These are phyloP conservation scores for Ondatra zibethicus DNA, from an alignment of 2,113 vertebrate genomes.

Conservation along the genomic window DNA sequence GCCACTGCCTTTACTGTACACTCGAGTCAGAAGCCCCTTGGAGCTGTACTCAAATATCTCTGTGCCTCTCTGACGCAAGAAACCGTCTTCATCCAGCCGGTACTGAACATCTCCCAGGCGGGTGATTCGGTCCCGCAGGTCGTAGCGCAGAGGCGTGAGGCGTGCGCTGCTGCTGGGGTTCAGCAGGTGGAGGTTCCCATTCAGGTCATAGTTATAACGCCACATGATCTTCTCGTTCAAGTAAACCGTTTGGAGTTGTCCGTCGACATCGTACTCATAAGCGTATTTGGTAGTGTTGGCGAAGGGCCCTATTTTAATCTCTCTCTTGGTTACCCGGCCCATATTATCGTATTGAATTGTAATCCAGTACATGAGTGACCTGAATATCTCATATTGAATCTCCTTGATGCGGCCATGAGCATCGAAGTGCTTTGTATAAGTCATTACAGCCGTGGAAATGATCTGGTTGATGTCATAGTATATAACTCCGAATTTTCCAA, in stretches of 20 bases:
- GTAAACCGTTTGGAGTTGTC: slow-evolving; percentile 97
- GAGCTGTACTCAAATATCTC: slow-evolving; percentile 99
- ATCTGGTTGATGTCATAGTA: slow-evolving; percentile 99
- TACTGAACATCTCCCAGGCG: slow-evolving; percentile 98
- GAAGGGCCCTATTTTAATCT: slow-evolving; percentile 98
- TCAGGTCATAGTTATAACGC: slow-evolving; percentile 99
- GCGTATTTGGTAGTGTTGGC: slow-evolving; percentile 98
- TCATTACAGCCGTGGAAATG: slow-evolving; percentile 99
- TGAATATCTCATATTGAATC: slow-evolving; percentile 98
- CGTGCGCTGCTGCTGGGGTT: slow-evolving; percentile 95
- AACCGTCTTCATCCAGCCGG: slow-evolving; percentile 96
- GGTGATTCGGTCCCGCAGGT: slow-evolving; percentile 97
- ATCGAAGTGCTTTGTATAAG: slow-evolving; percentile 98
- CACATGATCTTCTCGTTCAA: slow-evolving; percentile 98
- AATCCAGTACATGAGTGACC: slow-evolving; percentile 99
- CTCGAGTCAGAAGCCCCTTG: slow-evolving; percentile 95
- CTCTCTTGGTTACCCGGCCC: slow-evolving; percentile 94
- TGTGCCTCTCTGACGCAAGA: slow-evolving; percentile 95
- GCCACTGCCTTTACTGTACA: slow-evolving; percentile 97
- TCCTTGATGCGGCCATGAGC: slow-evolving; percentile 97
- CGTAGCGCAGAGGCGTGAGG: slow-evolving; percentile 94
- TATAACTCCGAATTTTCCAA: slow-evolving; percentile 99
- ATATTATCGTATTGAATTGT: slow-evolving; percentile 98
- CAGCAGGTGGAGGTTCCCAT: slow-evolving; percentile 96
- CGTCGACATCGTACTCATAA: slow-evolving; percentile 97